phyloP scores from a whole-genome alignment of 2,113 vertebrate genomes.

The Sinocyclocheilus rhinocerous region DNA sequence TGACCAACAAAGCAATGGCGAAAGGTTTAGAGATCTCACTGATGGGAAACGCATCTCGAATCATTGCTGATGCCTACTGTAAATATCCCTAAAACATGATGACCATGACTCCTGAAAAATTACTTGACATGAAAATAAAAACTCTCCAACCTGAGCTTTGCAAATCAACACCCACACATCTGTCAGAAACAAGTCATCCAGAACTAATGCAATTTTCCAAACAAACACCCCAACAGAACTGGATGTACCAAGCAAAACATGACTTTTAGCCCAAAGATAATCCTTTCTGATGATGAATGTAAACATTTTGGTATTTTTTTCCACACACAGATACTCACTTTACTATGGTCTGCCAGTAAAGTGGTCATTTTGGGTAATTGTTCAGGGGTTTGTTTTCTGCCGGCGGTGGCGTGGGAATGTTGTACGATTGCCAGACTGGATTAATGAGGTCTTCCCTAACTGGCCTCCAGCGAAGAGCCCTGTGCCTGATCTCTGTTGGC shows the following conservation, averaged over 20 bases:
- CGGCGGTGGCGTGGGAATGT: conserved; percentile 51
- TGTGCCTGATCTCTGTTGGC: conserved; percentile 52
- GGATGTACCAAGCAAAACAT: background rate
- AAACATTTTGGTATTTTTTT: conserved; percentile 20
- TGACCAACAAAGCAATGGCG: background rate
- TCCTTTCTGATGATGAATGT: conserved; percentile 5
- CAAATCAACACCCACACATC: conserved; percentile 6
- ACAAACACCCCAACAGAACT: background rate
- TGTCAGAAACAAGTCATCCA: background rate
- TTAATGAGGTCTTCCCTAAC: conserved; percentile 64
- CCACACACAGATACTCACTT: background rate
- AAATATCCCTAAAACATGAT: background rate
- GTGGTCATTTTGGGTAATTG: conserved; percentile 48
- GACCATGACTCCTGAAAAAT: conserved; percentile 2
- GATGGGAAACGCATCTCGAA: background rate
- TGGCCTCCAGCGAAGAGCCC: conserved; percentile 58
- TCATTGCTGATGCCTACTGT: background rate
- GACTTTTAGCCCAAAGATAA: background rate
- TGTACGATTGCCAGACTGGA: conserved; percentile 48
- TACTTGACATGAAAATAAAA: background rate
- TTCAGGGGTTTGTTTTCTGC: conserved; percentile 14
- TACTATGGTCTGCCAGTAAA: conserved; percentile 9
- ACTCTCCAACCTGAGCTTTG: background rate
- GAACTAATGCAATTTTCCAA: background rate
- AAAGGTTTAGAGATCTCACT: background rate